Evolutionary conservation across 2,888 invertebrate species (phyloP).

Genomic region (Stictocephala bisonia): DNA sequence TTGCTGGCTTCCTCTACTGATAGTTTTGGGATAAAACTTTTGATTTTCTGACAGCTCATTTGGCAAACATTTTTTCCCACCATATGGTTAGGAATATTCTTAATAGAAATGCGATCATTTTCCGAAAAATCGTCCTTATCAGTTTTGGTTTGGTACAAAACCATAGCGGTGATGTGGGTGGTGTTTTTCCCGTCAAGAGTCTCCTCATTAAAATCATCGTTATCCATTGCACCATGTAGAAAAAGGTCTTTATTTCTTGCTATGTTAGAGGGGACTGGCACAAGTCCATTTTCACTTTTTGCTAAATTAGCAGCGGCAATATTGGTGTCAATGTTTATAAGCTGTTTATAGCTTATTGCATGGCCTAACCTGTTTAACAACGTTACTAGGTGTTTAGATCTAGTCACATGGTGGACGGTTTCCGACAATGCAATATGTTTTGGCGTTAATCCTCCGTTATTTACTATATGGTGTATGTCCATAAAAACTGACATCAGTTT

Average conservation of each 20-base stretch:
- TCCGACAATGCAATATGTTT: conserved; percentile 27
- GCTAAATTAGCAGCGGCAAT: conserved; percentile 25
- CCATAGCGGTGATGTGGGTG: not conserved
- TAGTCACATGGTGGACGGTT: conserved; percentile 14
- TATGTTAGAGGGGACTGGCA: conserved; percentile 14
- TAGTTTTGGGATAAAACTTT: conserved; percentile 1
- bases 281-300: conserved; percentile 23
- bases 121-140: not conserved
- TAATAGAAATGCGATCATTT: not conserved
- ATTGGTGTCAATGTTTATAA: conserved; percentile 19
- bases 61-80: not conserved
- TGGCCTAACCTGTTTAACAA: conserved; percentile 23
- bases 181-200: not conserved
- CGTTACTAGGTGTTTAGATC: conserved; percentile 21
- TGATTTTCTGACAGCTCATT: conserved; percentile 10
- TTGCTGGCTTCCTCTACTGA: not conserved
- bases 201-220: conserved; percentile 15
- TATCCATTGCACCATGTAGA: conserved; percentile 17
- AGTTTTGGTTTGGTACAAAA: not conserved
- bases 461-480: conserved; percentile 22
- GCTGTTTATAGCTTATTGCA: conserved; percentile 33
- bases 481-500: conserved; percentile 36
- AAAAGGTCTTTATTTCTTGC: conserved; percentile 4
- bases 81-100: not conserved
- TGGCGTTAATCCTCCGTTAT: conserved; percentile 21